Conservation (phyloP, 2,888 invertebrate species). For the Morpho deidamia region DNA sequence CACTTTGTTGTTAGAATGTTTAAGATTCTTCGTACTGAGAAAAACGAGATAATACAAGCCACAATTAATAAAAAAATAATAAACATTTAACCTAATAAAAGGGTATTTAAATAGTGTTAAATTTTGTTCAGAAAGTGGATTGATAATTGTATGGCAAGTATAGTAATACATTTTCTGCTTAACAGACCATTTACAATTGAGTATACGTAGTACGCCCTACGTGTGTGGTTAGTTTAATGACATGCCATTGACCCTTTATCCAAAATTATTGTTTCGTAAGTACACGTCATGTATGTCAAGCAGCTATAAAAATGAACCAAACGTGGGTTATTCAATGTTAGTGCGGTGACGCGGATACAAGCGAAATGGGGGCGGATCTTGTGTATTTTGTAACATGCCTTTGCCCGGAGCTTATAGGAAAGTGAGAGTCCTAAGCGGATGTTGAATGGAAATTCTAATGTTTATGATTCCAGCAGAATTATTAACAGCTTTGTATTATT, state of each 20-base stretch:
- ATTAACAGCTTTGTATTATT: background rate
- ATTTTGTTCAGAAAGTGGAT: no score
- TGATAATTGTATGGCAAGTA: no score
- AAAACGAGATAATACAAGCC: no score
- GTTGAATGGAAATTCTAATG: conserved; percentile 20
- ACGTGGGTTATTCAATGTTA: conserved; percentile 40
- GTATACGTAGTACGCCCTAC: background rate
- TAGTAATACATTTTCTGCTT: no score
- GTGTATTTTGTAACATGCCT: conserved; percentile 51
- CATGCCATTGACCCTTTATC: conserved; percentile 18
- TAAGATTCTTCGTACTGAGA: no score
- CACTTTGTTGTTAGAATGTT: no score
- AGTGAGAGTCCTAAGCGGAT: conserved; percentile 46
- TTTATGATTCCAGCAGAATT: conserved; percentile 2
- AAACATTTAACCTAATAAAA: background rate
- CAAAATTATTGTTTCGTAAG: conserved; percentile 19
- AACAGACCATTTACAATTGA: background rate
- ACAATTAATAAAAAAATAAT: background rate
- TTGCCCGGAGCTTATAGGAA: conserved; percentile 35
- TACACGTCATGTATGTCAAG: conserved; percentile 7
- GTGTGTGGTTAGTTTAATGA: conserved; percentile 12
- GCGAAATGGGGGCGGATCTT: conserved; percentile 50
- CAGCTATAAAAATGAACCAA: conserved; percentile 44
- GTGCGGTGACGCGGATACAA: conserved; percentile 15
- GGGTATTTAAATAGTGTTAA: no score